Base-by-base conservation (phyloP, 2,113 vertebrate genomes). In the Grallaria varia region DNA sequence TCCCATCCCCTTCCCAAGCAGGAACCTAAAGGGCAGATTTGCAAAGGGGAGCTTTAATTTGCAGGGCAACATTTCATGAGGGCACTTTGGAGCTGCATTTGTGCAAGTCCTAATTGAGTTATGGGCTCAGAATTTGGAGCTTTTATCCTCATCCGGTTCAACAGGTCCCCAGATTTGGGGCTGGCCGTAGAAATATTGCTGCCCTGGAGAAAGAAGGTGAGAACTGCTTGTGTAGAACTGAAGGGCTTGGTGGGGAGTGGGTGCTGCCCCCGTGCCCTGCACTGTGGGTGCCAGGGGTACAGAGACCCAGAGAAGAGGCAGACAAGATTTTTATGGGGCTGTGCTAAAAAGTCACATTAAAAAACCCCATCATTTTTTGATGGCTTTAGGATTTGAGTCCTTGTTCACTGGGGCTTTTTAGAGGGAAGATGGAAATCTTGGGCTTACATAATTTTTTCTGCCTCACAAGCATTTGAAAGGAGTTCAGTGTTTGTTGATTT, bases 1-100 rank as follows among this genome's bases (percentile, higher is more conserved):
- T 91, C 62, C 39, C 14, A 14, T 91, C 88, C 58, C 55, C 71
- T 89, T 81, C 87, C 64, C 42, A 78, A 89, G 86, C 49, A 75
- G 76, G 45, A 78, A 68, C 21, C 24, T 75, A 96, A 94, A 96
- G 92, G 95, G 92, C 88, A 95, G 83, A 74, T 90, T 93, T 90
- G 77, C 84, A 78, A 96, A 77, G 49, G 64, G 35, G 66, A 72
- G 52, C 71, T 89, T 78, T 84, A 88, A 94, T 90, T 88, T 83
- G 18, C 84, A 86, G 93, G 63, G 63, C 81, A 69, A 80, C 76
- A 77, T 87, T 94, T 90, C 82, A 93, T 0, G 12, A 49, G 75
- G 55, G 52, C 25, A 63, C n/a, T 93, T 96, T 44, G 63, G 73
- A 82, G 47, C 53, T 80, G 45, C 63, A 25, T 80, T 93, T 88